Base-by-base conservation (phyloP, 2,888 invertebrate species). In the Chrysotoxum bicinctum region DNA sequence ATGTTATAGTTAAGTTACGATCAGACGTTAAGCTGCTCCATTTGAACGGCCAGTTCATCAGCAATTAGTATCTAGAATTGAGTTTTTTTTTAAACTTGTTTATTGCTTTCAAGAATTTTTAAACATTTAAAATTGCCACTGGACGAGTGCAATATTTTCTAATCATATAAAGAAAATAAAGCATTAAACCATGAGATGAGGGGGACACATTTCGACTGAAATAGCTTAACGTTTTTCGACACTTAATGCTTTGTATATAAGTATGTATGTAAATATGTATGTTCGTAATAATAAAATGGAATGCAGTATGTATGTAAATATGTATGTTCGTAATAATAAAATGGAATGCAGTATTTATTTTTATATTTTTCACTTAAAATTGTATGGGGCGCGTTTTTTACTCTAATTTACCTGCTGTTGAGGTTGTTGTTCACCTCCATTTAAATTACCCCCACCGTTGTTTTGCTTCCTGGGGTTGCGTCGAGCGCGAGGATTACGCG, bases 341-440 rank as follows among this genome's bases (percentile, higher is more conserved):
- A 69, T 54, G 56, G 43, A 69, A 54, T 56, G 52, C 50, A 68
- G 19, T 35, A 68, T 68, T 54, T 43, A 26, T 73, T 40, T 66
- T 66, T 60, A 56, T 72, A 62, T 52, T 19, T 48, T 37, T 14
- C 19, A 56, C 43, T 77, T 60, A 54, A 72, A 50, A 66, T 64
- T 58, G 30, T 58, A 68, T 52, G 26, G 37, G 4, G 69, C 19
- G 35, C 23, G 12, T 56, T 32, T 66, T 37, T 68, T n/a, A 50
- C 78, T 88, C 90, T 90, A 91, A 90, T 91, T 91, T 91, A 91
- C 91, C 91, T 91, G 91, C 88, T 90, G 90, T 85, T 83, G 81
- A 62, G 85, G 84, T 73, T 89, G 90, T 90, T 90, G 91, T 88
- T 90, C 91, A 56, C 91, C 90, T 87, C 90, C 90, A 87, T 90